phyloP scores from a whole-genome alignment of 2,888 invertebrate genomes.

The Acronicta aceris region DNA sequence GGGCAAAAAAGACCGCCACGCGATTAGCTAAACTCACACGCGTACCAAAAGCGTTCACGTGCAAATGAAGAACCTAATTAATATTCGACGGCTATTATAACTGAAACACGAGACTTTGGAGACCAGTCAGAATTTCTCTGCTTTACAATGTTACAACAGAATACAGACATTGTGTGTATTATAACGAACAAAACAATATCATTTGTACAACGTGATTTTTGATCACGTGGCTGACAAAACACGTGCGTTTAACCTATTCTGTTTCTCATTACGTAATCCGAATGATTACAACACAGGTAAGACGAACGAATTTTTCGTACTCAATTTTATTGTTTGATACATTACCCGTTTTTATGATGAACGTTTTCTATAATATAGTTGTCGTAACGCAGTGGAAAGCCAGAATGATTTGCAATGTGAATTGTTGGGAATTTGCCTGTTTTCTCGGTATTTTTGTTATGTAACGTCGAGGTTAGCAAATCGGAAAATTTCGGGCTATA shows the following conservation, averaged over 20 bases:
- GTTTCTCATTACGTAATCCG: slow-evolving; percentile 30
- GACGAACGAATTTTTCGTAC: neutral
- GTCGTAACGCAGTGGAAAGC: slow-evolving; percentile 12
- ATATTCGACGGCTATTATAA: slow-evolving; percentile 7
- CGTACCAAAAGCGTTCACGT: slow-evolving; percentile 27
- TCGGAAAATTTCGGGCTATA: neutral
- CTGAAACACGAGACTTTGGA: slow-evolving; percentile 6
- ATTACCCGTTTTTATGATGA: slow-evolving; percentile 4
- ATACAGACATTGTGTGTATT: slow-evolving; percentile 23
- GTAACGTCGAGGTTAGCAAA: slow-evolving; percentile 18
- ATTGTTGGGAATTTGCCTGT: neutral
- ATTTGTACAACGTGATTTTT: slow-evolving; percentile 47
- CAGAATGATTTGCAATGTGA: neutral
- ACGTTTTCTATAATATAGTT: accelerated
- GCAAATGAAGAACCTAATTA: slow-evolving; percentile 21
- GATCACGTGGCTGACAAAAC: slow-evolving; percentile 42
- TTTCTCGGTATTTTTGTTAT: slow-evolving; percentile 14
- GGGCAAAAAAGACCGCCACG: too few species aligned
- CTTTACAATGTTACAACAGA: slow-evolving; percentile 28
- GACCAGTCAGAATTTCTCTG: slow-evolving; percentile 4
- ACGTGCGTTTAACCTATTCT: slow-evolving; percentile 42
- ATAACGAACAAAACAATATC: slow-evolving; percentile 42
- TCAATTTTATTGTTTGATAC: slow-evolving; percentile 7
- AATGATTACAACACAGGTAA: slow-evolving; percentile 3
- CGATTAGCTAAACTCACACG: neutral